Evolutionary conservation across 2,888 invertebrate genomes (phyloP).

Genomic region (Tetrapedia diversipes): DNA sequence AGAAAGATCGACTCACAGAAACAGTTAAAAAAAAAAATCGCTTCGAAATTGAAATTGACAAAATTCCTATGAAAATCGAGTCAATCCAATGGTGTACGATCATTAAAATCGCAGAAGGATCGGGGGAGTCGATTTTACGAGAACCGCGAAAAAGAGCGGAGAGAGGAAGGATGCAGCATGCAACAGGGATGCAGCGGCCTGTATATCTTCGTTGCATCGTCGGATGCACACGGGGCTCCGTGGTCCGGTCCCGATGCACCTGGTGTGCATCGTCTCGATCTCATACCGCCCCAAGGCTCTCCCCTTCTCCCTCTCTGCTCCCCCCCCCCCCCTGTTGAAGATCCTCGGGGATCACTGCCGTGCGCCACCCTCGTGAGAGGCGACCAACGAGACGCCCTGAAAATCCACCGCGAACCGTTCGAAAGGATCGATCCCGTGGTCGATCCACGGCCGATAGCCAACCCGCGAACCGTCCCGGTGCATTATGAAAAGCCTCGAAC

Average conservation of each 20-base stretch:
- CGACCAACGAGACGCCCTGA: constrained; percentile 66
- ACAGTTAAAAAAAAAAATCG: too few species aligned
- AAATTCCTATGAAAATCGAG: too few species aligned
- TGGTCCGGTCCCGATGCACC: constrained; percentile 73
- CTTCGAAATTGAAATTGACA: too few species aligned
- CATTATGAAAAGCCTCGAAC: constrained; percentile 41
- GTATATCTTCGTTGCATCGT: constrained; percentile 76
- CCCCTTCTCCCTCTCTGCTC: constrained; percentile 40
- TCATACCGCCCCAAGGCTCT: constrained; percentile 69
- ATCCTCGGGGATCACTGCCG: constrained; percentile 45
- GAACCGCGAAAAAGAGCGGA: constrained; percentile 11
- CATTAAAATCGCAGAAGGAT: not conserved
- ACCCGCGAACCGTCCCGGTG: constrained; percentile 34
- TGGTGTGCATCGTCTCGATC: constrained; percentile 77
- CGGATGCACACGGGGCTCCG: constrained; percentile 65
- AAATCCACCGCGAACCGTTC: constrained; percentile 66
- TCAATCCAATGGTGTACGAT: too few species aligned
- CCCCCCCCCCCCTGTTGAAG: not conserved
- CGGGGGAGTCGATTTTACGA: constrained; percentile 8
- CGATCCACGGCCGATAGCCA: constrained; percentile 41
- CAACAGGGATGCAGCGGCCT: constrained; percentile 51
- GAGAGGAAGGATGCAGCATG: constrained; percentile 50
- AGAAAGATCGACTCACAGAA: too few species aligned
- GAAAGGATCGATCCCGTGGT: too few species aligned
- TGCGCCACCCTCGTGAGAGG: constrained; percentile 54